These are phyloP conservation scores for Sinosuthora webbiana DNA, from an alignment of 2,113 vertebrate species.

Conservation along the genomic window DNA sequence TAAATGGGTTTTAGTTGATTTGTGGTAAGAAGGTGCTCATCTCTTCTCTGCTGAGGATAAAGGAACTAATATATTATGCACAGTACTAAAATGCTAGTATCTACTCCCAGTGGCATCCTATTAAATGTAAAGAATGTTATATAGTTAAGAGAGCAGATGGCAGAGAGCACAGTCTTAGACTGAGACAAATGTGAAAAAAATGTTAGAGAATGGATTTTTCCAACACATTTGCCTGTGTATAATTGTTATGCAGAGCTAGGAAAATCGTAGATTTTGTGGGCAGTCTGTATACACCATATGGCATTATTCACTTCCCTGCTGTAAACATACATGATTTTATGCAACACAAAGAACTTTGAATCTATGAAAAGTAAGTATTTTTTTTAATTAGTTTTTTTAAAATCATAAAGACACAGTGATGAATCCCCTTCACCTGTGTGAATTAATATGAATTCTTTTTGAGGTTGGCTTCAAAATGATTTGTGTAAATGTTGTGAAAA, in stretches of 20 bases:
- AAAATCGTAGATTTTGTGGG: not conserved
- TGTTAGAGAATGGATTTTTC: not conserved
- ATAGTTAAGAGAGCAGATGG: not conserved
- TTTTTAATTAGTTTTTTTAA: not conserved
- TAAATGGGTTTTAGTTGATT: not conserved
- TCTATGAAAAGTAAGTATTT: not conserved
- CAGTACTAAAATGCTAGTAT: not conserved
- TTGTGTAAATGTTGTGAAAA: not conserved
- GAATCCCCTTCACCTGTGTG: not conserved
- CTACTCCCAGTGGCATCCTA: not conserved
- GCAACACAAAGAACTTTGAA: not conserved
- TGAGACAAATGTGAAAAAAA: not conserved
- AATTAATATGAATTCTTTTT: not conserved
- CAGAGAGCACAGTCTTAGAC: not conserved
- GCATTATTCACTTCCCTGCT: not conserved
- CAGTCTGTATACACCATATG: not conserved
- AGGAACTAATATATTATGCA: not conserved
- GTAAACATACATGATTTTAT: not conserved
- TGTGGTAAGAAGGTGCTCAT: not conserved
- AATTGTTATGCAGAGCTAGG: not conserved
- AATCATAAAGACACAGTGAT: not conserved
- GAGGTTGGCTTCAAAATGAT: not conserved
- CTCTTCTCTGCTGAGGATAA: not conserved
- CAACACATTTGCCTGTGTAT: not conserved
- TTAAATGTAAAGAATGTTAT: not conserved